A percentile compares a stretch with the other conserved stretches of the same genome.
Conservation (phyloP, 2,797 vertebrate species). For the Erethizon dorsatum region DNA sequence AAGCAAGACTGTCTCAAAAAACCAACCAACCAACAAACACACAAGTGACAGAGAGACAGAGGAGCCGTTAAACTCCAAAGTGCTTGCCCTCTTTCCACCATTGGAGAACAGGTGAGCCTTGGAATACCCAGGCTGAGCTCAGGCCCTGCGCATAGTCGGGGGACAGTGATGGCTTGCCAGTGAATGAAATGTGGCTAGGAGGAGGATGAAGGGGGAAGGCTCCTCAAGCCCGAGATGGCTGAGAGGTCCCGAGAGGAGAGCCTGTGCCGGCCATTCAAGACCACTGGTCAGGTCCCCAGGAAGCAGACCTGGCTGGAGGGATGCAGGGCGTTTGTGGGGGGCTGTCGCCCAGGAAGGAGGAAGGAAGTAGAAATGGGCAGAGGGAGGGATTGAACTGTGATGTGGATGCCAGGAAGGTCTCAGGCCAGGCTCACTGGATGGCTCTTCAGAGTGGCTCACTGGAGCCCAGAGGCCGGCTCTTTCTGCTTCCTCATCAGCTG, state of each 20-base stretch:
- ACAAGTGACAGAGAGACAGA: background rate
- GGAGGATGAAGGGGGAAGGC: background rate
- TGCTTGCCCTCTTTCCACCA: background rate
- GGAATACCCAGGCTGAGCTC: background rate
- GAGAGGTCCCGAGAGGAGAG: background rate
- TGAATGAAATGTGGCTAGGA: background rate
- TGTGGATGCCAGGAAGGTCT: background rate
- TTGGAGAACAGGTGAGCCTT: background rate
- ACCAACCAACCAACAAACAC: background rate
- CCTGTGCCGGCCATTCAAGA: background rate
- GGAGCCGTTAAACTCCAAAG: background rate
- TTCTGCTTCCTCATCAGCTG: background rate
- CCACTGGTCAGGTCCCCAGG: background rate
- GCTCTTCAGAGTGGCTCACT: background rate
- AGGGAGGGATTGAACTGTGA: background rate
- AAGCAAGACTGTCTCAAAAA: background rate
- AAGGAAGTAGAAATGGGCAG: background rate
- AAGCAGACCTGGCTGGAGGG: background rate
- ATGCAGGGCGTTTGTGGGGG: background rate
- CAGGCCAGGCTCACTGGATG: background rate
- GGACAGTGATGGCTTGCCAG: background rate
- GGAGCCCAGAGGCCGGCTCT: background rate
- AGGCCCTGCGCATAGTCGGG: background rate
- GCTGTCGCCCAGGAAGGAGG: background rate
- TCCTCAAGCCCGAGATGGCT: background rate